Evolutionary conservation across 1,140 invertebrate species (phyloP).

Genomic region (Aphelenchoides avenae): DNA sequence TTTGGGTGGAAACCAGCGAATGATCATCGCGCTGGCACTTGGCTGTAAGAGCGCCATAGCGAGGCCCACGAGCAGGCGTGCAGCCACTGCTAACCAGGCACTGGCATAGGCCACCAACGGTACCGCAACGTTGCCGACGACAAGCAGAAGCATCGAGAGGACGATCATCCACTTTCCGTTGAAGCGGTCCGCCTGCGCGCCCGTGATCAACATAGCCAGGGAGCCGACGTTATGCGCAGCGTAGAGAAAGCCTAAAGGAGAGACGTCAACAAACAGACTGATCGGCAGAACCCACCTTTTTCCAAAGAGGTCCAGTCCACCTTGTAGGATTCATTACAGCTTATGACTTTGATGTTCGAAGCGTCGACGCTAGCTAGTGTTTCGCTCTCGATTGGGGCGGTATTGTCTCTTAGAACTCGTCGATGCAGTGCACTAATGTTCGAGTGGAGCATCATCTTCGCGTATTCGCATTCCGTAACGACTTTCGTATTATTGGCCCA

Average conservation of each 20-base stretch:
- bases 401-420: background rate
- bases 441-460: too few relatives aligned
- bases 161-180: conserved; percentile 56
- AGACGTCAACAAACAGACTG: too few relatives aligned
- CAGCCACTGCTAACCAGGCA: conserved; percentile 48
- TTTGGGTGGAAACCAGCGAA: conserved; percentile 58
- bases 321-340: conserved; percentile 39
- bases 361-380: too few relatives aligned
- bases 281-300: conserved; percentile 37
- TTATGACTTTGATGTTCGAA: too few relatives aligned
- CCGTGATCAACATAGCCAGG: conserved; percentile 52
- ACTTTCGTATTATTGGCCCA: too few relatives aligned
- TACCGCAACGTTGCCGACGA: conserved; percentile 48
- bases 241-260: conserved; percentile 47
- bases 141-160: conserved; percentile 40
- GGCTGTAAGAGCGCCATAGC: conserved; percentile 56
- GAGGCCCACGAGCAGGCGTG: conserved; percentile 52
- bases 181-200: conserved; percentile 50
- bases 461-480: too few relatives aligned
- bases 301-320: conserved; percentile 47
- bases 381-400: too few relatives aligned
- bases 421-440: too few relatives aligned
- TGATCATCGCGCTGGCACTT: conserved; percentile 51
- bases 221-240: conserved; percentile 54
- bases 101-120: conserved; percentile 39